phyloP scores from a whole-genome alignment of 2,888 invertebrate genomes.

The Acronicta psi region DNA sequence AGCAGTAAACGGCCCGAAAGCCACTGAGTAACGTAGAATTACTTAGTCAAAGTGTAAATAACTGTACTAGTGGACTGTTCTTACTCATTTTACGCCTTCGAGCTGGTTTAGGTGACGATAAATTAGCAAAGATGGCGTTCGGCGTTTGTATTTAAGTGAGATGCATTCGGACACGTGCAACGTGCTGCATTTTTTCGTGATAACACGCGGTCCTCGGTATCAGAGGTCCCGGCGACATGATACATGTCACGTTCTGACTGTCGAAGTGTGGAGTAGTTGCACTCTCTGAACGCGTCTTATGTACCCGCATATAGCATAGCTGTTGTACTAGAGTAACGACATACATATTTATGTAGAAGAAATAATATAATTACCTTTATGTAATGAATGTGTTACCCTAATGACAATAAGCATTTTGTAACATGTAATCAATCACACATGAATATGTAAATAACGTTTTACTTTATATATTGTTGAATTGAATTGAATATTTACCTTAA shows the following conservation, averaged over 20 bases:
- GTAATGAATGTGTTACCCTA: conserved; percentile 67
- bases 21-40: conserved; percentile 65
- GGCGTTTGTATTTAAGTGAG: conserved; percentile 51
- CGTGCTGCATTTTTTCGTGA: conserved; percentile 6
- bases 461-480: conserved; percentile 47
- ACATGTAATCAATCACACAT: conserved; percentile 68
- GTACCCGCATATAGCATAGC: conserved; percentile 43
- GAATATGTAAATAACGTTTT: conserved; percentile 69
- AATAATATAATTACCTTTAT: conserved; percentile 39
- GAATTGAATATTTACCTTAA: conserved; percentile 37
- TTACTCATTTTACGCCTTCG: conserved; percentile 52
- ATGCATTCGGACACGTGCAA: conserved; percentile 34
- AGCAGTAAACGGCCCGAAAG: conserved; percentile 78
- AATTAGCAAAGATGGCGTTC: conserved; percentile 67
- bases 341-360: conserved; percentile 54
- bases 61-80: conserved; percentile 37
- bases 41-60: conserved; percentile 59
- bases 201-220: not conserved
- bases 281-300: conserved; percentile 21
- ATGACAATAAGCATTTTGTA: conserved; percentile 85
- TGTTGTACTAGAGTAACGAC: conserved; percentile 54
- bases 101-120: conserved; percentile 65
- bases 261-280: conserved; percentile 6
- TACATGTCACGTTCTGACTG: conserved; percentile 11
- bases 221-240: conserved; percentile 1